These are phyloP conservation scores for Temnothorax longispinosus DNA, from an alignment of 1,140 invertebrate genomes.

Conservation along the genomic window DNA sequence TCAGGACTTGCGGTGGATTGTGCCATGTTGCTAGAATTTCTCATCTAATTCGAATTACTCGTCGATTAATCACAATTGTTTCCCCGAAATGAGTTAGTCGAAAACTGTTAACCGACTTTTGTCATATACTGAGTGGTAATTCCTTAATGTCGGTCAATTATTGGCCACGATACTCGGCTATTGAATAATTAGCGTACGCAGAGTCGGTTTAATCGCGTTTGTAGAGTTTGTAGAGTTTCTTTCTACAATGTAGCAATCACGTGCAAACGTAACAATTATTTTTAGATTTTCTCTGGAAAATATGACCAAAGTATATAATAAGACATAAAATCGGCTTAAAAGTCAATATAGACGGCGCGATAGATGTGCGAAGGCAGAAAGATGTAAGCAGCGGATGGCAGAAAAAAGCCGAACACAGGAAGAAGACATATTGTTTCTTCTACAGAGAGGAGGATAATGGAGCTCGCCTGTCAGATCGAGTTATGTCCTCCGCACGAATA, in stretches of 20 bases:
- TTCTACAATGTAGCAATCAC: not conserved
- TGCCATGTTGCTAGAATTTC: conserved; percentile 9
- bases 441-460: conserved; percentile 74
- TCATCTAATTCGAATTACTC: conserved; percentile 27
- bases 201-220: not conserved
- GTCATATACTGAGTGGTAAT: not conserved
- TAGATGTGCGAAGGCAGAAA: conserved; percentile 65
- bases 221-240: not conserved
- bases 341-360: conserved; percentile 75
- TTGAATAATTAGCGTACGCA: not conserved
- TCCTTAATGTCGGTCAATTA: conserved; percentile 36
- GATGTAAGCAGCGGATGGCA: conserved; percentile 43
- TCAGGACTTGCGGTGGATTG: not conserved
- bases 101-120: conserved; percentile 31
- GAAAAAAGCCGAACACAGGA: conserved; percentile 44
- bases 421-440: conserved; percentile 80
- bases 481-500: conserved; percentile 73
- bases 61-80: conserved; percentile 10
- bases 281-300: conserved; percentile 1
- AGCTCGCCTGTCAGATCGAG: conserved; percentile 76
- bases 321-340: conserved; percentile 68
- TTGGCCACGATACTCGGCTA: not conserved
- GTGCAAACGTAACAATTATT: not conserved
- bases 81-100: not conserved
- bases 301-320: conserved; percentile 73